Percentiles rank a stretch among this genome's conserved stretches.
Evolutionary conservation across 2,113 vertebrate species (phyloP).

Genomic region (Tautogolabrus adspersus): DNA sequence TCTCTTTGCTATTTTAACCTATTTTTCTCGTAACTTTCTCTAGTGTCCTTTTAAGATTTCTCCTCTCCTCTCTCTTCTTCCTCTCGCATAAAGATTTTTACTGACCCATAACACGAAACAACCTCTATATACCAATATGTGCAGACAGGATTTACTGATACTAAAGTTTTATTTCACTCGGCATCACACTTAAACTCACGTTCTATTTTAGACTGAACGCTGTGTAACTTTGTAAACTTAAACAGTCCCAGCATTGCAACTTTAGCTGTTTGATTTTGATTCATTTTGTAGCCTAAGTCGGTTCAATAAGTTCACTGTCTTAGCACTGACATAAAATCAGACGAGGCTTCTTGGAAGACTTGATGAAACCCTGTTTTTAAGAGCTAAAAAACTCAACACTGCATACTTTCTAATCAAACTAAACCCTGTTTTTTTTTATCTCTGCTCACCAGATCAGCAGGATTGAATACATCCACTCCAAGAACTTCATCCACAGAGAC

Average conservation of each 20-base stretch:
- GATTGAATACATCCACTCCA: slow-evolving; percentile 98
- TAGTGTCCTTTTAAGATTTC: neutral
- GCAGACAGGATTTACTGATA: slow-evolving; percentile 28
- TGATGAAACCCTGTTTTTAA: too few species aligned
- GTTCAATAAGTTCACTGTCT: too few species aligned
- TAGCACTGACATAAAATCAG: too few species aligned
- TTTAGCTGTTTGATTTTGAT: neutral
- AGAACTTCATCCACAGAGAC: slow-evolving; percentile 98
- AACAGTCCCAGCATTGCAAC: neutral
- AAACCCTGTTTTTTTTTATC: neutral
- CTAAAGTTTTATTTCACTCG: slow-evolving; percentile 38
- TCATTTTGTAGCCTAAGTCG: too few species aligned
- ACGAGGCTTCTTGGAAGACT: too few species aligned
- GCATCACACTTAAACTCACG: slow-evolving; percentile 7
- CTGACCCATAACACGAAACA: slow-evolving; percentile 27
- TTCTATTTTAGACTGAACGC: neutral
- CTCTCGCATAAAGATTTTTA: slow-evolving; percentile 21
- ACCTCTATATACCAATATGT: slow-evolving; percentile 28
- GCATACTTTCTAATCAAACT: too few species aligned
- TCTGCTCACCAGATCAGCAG: slow-evolving; percentile 90
- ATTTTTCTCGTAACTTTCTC: neutral
- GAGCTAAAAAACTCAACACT: too few species aligned
- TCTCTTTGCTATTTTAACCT: slow-evolving; percentile 13
- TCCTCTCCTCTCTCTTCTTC: slow-evolving; percentile 11
- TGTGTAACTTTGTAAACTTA: neutral